Evolutionary conservation across 2,113 vertebrate genomes (phyloP), one percentile per base, ranked within the genome.

Genomic region (Aphyosemion australe): DNA sequence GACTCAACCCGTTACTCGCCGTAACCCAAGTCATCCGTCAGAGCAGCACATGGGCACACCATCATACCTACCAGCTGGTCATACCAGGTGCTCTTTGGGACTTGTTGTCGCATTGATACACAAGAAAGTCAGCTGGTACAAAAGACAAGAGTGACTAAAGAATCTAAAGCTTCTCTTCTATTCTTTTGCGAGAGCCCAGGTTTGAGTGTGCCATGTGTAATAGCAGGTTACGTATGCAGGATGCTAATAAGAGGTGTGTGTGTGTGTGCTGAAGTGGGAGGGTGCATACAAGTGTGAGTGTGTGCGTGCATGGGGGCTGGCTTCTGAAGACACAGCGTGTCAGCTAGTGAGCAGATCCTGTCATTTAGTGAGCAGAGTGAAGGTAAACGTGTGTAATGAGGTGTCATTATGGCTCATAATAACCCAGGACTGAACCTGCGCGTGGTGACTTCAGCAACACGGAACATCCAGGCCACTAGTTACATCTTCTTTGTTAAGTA

Each of bases 21-120:
- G 62, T 72, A 66, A 51, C 59, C 67, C 61, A 50, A 31, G 8
- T 15, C 11, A 5, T 48, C 26, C 7, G 41, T 63, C 71, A 6
- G 12, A 67, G 53, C 21, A n/a, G n/a, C 10, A 14, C 4, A 5
- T 1, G 21, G 51, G 37, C 45, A 21, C n/a, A 48, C 20, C 19
- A 51, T 32, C 18, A 53, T 48, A 87, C 89, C 56, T 88, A 92
- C 89, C 90, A 93, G 82, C 76, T 78, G 87, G 74, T 91, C 89
- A 14, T 87, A 91, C 89, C 90, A 93, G 63, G 87, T 79, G 69
- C 91, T 91, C 91, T 92, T 92, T 83, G 82, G 76, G 82, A 74
- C 78, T 12, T 54, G 42, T 50, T 78, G 77, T 72, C 46, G 64
- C 67, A 79, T 81, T 37, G 45, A 59, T 6, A 65, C 34, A 50